phyloP scores from a whole-genome alignment of 2,113 vertebrate genomes.

The Heterochromis multidens region DNA sequence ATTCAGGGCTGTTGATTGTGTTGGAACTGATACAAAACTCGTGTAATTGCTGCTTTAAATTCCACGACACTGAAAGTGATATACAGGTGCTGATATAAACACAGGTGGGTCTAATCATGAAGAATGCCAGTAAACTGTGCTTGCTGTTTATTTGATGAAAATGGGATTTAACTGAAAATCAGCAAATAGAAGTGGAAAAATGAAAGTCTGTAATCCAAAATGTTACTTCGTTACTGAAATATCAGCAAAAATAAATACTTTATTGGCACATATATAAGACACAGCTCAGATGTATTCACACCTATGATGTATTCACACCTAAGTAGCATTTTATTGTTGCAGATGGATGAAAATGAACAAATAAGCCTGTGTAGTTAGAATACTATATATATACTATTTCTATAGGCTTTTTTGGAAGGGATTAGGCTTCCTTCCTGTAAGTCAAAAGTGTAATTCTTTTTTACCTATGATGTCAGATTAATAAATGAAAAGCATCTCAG shows the following conservation, averaged over 20 bases:
- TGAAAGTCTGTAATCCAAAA: not conserved
- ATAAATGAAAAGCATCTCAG: not conserved
- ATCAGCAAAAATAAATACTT: not conserved
- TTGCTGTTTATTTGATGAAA: not conserved
- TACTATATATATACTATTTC: not conserved
- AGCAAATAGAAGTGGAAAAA: not conserved
- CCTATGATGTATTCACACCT: not conserved
- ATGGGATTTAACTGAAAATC: not conserved
- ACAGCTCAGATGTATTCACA: fast-evolving
- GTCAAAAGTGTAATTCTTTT: not conserved
- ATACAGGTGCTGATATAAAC: not conserved
- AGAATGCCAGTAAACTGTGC: not conserved
- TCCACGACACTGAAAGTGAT: not conserved
- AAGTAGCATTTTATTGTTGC: not conserved
- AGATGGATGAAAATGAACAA: not conserved
- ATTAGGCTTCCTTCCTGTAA: not conserved
- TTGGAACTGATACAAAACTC: not conserved
- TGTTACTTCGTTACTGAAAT: not conserved
- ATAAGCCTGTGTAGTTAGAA: not conserved
- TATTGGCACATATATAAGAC: not conserved
- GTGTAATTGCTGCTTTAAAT: not conserved
- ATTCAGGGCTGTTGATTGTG: not conserved
- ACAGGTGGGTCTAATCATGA: not conserved
- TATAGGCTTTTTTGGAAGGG: not conserved
- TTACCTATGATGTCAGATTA: not conserved